These are phyloP conservation scores for Hemicordylus capensis DNA, from an alignment of 2,113 vertebrate genomes.

Conservation along the genomic window DNA sequence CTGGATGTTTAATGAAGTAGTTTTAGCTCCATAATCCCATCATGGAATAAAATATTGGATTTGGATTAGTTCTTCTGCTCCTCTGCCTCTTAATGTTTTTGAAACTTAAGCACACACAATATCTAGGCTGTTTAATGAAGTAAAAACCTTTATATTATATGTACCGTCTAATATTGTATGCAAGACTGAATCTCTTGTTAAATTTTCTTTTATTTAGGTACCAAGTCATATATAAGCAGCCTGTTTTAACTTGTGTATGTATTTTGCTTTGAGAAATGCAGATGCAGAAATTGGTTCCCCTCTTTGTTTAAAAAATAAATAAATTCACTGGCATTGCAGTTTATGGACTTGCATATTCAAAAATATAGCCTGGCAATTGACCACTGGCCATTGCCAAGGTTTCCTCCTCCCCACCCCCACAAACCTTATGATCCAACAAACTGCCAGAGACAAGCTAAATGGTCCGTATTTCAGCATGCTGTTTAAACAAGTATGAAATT, in stretches of 20 bases:
- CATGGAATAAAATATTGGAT: not conserved
- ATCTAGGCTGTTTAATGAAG: too few relatives aligned
- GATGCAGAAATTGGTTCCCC: not conserved
- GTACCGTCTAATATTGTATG: not conserved
- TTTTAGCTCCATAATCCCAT: not conserved
- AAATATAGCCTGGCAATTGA: not conserved
- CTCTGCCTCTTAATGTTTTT: too few relatives aligned
- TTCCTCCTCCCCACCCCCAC: not conserved
- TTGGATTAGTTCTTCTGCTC: not conserved
- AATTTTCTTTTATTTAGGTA: not conserved
- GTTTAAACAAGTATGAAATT: too few relatives aligned
- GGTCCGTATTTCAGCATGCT: too few relatives aligned
- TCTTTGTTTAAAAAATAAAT: not conserved
- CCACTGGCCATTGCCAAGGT: not conserved
- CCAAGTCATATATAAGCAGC: not conserved
- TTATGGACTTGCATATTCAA: not conserved
- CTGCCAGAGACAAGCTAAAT: not conserved
- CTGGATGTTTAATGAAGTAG: not conserved
- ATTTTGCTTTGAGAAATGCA: not conserved
- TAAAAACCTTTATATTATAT: not conserved
- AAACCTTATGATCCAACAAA: not conserved
- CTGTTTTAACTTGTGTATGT: not conserved
- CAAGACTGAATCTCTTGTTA: not conserved
- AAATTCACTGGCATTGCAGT: not conserved
- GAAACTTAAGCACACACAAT: too few relatives aligned